These are phyloP conservation scores for Rhinoptilus africanus DNA, from an alignment of 2,113 vertebrate species.

Conservation along the genomic window DNA sequence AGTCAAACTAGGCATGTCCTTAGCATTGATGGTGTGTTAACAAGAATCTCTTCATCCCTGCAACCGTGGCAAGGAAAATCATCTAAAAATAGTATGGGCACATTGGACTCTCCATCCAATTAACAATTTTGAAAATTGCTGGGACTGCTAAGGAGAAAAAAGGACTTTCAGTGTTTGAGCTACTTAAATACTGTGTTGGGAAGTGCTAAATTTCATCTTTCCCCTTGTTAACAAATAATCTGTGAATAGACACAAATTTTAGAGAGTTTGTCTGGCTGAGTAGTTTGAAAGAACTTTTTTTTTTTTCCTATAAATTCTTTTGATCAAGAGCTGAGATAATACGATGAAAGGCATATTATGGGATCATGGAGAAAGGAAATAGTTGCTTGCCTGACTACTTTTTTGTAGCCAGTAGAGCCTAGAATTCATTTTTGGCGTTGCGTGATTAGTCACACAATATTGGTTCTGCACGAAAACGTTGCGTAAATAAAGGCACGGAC, in stretches of 20 bases:
- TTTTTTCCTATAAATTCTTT: background rate
- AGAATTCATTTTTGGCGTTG: background rate
- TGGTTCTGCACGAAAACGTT: background rate
- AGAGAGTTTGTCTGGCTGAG: background rate
- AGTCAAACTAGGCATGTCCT: background rate
- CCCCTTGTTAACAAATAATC: background rate
- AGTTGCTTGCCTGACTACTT: background rate
- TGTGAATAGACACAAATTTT: background rate
- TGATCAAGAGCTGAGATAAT: background rate
- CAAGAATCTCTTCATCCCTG: background rate
- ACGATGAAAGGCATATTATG: background rate
- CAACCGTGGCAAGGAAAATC: background rate
- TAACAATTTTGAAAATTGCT: background rate
- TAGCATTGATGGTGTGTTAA: background rate
- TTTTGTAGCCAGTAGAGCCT: background rate
- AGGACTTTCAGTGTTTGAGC: background rate
- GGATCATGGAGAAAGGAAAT: background rate
- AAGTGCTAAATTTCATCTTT: background rate
- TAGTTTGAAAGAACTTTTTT: background rate
- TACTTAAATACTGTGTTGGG: background rate
- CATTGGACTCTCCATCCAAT: background rate
- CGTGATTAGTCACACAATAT: background rate
- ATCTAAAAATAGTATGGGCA: background rate
- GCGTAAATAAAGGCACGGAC: background rate
- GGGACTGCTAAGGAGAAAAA: background rate